phyloP scores from a whole-genome alignment of 2,113 vertebrate species.

The Thunnus maccoyii region DNA sequence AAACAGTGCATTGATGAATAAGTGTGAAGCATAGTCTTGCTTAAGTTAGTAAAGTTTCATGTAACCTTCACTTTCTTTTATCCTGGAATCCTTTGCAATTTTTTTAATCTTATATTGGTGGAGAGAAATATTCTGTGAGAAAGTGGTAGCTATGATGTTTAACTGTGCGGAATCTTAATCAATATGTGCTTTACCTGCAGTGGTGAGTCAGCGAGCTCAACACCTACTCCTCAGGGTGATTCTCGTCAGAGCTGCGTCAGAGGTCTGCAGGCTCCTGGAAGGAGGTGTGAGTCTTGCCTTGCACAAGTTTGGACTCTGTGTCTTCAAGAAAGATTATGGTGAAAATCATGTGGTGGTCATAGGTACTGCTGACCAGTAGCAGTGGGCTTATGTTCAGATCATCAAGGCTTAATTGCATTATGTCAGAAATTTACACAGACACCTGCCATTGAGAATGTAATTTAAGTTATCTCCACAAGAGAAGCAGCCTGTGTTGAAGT shows the following conservation, averaged over 20 bases:
- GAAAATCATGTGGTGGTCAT: not conserved
- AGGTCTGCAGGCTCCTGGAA: not conserved
- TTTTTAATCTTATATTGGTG: not conserved
- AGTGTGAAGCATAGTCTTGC: not conserved
- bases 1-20: not conserved
- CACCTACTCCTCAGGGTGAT: not conserved
- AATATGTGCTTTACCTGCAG: not conserved
- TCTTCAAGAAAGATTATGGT: not conserved
- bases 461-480: not conserved
- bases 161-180: not conserved
- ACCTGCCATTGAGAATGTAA: not conserved
- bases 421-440: not conserved
- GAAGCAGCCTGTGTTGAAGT: no score
- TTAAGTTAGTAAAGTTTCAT: not conserved
- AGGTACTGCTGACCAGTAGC: not conserved
- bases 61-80: not conserved
- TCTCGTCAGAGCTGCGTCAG: not conserved
- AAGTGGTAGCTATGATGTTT: not conserved
- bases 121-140: not conserved
- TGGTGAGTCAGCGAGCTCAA: constrained; percentile 32
- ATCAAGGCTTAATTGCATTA: not conserved
- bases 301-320: not conserved
- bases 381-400: not conserved
- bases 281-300: not conserved
- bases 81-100: no score